These are phyloP conservation scores for Diglossa cyanea DNA, from an alignment of 2,797 vertebrate genomes.

Conservation along the genomic window DNA sequence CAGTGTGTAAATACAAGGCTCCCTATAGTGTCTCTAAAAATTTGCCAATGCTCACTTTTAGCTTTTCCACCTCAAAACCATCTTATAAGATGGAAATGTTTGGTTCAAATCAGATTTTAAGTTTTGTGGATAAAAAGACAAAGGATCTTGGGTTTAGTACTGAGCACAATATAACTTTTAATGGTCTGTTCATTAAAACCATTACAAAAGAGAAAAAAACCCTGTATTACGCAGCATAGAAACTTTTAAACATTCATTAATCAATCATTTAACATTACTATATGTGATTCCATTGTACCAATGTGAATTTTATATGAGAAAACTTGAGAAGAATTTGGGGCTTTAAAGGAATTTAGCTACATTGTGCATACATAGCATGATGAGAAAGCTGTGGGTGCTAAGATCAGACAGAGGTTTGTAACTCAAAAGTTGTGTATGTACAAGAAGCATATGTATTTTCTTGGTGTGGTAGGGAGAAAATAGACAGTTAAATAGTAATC, in stretches of 20 bases:
- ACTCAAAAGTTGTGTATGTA: neutral
- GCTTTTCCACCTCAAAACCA: neutral
- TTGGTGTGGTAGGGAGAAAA: neutral
- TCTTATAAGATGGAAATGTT: neutral
- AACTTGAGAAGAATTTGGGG: neutral
- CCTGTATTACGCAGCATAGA: neutral
- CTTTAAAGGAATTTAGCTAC: neutral
- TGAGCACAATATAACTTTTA: neutral
- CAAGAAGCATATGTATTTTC: neutral
- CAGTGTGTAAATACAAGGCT: conserved; percentile 3
- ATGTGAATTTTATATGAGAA: neutral
- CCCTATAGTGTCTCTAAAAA: neutral
- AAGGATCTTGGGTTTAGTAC: neutral
- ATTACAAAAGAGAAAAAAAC: neutral
- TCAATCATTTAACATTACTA: neutral
- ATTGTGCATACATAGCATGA: neutral
- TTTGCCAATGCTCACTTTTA: neutral
- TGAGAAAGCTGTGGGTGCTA: neutral
- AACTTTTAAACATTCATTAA: neutral
- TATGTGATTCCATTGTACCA: neutral
- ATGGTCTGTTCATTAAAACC: neutral
- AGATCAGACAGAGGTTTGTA: neutral
- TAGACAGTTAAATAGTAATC: neutral
- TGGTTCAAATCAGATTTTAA: neutral
- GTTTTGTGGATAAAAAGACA: neutral